Evolutionary conservation across 2,797 vertebrate genomes (phyloP), one percentile per base, ranked within the genome.

Genomic region (Propithecus perrieri): DNA sequence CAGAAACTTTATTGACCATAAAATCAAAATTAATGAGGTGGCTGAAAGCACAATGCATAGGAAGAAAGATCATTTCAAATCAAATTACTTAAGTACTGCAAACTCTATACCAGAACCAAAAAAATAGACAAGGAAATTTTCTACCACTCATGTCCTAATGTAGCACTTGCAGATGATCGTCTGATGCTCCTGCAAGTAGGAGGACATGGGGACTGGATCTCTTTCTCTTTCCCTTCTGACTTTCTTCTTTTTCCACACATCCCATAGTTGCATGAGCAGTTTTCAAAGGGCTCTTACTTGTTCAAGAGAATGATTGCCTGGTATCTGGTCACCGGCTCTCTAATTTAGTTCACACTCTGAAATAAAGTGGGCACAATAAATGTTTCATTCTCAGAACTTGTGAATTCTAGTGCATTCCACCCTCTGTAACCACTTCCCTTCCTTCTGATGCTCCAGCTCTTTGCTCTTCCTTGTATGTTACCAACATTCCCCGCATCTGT

Each of bases 1-100:
- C 96, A 92, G 85, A 95, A 95, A 94, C n/a, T 85, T 97, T 97
- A 97, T 92, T 88, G 94, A 43, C 61, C 81, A 95, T 95, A 95
- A 98, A 95, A 97, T 96, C 55, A 95, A 85, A 97, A 97, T 96
- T 95, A 96, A 97, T 90, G 96, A 84, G 53, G 92, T 96, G 72
- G 43, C 24, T 90, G 61, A 93, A 85, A 92, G 92, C 72, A 74
- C 33, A 84, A 10, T 2, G 0, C 17, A 89, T n/a, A 53, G 74
- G 74, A 94, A 89, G 88, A 92, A 91, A 91, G 63, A 94, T 71
- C 80, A 50, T 92, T 95, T 96, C 88, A 86, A 94, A 93, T 95
- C 59, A 88, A 95, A 92, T 97, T 76, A 96, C 75, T 92, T 95
- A 91, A 91, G 63, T 30, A 59, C 50, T 86, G 43, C n/a, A 71